Percentiles rank a stretch among this genome's conserved stretches.
Evolutionary conservation across 92 coral and sea anemone genomes (phyloP).

Genomic region (Bergia sp.): DNA sequence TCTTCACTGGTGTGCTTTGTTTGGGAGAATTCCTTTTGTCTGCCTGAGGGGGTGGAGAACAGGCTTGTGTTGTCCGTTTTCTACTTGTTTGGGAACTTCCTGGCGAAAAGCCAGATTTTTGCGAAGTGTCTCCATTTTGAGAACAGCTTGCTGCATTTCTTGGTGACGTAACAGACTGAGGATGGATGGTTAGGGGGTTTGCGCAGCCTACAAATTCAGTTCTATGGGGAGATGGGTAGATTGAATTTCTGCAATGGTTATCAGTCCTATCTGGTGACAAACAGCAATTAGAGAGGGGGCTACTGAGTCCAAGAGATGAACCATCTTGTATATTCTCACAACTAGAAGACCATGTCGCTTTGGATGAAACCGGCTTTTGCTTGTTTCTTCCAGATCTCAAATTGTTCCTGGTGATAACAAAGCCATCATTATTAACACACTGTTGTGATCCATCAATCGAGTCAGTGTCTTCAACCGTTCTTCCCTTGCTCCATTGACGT

Average conservation of each 20-base stretch:
- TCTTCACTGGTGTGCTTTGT: not conserved
- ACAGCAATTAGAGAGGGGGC: not conserved
- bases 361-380: not conserved
- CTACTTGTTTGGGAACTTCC: not conserved
- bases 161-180: not conserved
- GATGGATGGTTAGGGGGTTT: not conserved
- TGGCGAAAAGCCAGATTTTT: not conserved
- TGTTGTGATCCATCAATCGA: not conserved
- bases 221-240: not conserved
- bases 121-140: not conserved
- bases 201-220: not conserved
- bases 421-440: not conserved
- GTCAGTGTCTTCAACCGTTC: not conserved
- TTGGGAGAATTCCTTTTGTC: not conserved
- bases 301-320: not conserved
- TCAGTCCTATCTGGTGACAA: constrained; percentile 13
- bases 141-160: not conserved
- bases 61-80: not conserved
- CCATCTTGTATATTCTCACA: not conserved
- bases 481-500: not conserved
- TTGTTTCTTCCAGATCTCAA: not conserved
- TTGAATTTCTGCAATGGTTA: not conserved
- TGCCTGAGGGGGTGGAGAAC: not conserved
- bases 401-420: constrained; percentile 16
- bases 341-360: not conserved